A percentile compares a stretch with the other conserved stretches of the same genome.
These are phyloP conservation scores for Mythimna impura DNA, from an alignment of 2,888 invertebrate genomes.

Conservation along the genomic window DNA sequence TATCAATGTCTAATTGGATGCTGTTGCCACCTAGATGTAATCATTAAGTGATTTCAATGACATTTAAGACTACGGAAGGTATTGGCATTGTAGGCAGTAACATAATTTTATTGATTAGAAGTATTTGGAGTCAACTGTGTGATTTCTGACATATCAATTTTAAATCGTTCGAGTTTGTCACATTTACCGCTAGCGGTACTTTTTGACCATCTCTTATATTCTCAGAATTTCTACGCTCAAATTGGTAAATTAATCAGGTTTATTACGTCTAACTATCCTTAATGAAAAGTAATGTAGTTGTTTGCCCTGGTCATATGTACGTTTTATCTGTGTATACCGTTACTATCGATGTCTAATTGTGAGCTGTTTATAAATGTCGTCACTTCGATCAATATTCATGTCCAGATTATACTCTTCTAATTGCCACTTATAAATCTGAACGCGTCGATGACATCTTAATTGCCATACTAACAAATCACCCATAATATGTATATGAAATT, in stretches of 20 bases:
- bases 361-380: conserved; percentile 83
- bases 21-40: conserved; percentile 31
- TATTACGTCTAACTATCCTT: conserved; percentile 58
- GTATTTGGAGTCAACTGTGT: not conserved
- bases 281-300: conserved; percentile 68
- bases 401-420: conserved; percentile 84
- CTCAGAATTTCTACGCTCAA: conserved; percentile 39
- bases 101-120: not conserved
- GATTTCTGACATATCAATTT: not conserved
- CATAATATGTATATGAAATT: conserved; percentile 73
- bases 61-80: conserved; percentile 18
- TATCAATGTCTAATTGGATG: conserved; percentile 50
- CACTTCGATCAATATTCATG: conserved; percentile 85
- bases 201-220: conserved; percentile 37
- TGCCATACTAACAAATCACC: conserved; percentile 84
- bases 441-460: conserved; percentile 88
- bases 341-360: conserved; percentile 78
- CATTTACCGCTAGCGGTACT: conserved; percentile 33
- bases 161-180: conserved; percentile 19
- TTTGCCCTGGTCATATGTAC: conserved; percentile 62
- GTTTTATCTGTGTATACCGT: conserved; percentile 72
- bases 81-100: not conserved
- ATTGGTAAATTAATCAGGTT: conserved; percentile 55
- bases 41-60: conserved; percentile 16
- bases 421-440: conserved; percentile 87